phyloP scores from a whole-genome alignment of 2,888 invertebrate genomes.

The Volucella inflata region DNA sequence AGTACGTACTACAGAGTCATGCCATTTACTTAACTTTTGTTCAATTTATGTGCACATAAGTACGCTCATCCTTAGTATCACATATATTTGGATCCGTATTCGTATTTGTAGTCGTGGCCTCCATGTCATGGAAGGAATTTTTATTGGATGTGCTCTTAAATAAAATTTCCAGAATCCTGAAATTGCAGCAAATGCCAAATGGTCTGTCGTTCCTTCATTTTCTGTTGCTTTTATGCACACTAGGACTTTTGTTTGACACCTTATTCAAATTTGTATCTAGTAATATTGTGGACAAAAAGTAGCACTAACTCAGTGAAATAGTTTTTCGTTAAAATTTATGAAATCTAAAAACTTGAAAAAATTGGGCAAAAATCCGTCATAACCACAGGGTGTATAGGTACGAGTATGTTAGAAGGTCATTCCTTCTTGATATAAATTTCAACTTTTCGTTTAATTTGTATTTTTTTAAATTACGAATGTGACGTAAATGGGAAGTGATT shows the following conservation, averaged over 20 bases:
- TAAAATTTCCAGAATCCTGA: slow-evolving; percentile 45
- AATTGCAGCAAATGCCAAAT: slow-evolving; percentile 16
- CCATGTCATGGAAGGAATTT: slow-evolving; percentile 53
- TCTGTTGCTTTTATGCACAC: slow-evolving; percentile 3
- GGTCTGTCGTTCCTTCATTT: slow-evolving; percentile 4
- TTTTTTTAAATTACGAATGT: too few relatives aligned
- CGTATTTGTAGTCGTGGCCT: too few relatives aligned
- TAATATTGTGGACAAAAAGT: background rate
- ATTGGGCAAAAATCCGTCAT: too few relatives aligned
- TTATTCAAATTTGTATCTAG: slow-evolving; percentile 27
- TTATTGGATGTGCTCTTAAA: slow-evolving; percentile 63
- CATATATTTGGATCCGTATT: slow-evolving; percentile 7
- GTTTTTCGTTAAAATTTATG: too few relatives aligned
- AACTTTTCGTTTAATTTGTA: too few relatives aligned
- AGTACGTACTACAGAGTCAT: slow-evolving; percentile 2
- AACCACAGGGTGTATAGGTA: too few relatives aligned
- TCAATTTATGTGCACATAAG: too few relatives aligned
- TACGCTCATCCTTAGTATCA: slow-evolving; percentile 32
- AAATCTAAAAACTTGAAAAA: too few relatives aligned
- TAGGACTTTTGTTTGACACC: slow-evolving; percentile 16
- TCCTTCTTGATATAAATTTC: too few relatives aligned
- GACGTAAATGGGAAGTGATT: too few relatives aligned
- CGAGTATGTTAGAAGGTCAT: too few relatives aligned
- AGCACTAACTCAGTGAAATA: too few relatives aligned
- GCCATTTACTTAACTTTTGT: background rate